Evolutionary conservation across 2,888 invertebrate species (phyloP).

Genomic region (Phyllotreta striolata): DNA sequence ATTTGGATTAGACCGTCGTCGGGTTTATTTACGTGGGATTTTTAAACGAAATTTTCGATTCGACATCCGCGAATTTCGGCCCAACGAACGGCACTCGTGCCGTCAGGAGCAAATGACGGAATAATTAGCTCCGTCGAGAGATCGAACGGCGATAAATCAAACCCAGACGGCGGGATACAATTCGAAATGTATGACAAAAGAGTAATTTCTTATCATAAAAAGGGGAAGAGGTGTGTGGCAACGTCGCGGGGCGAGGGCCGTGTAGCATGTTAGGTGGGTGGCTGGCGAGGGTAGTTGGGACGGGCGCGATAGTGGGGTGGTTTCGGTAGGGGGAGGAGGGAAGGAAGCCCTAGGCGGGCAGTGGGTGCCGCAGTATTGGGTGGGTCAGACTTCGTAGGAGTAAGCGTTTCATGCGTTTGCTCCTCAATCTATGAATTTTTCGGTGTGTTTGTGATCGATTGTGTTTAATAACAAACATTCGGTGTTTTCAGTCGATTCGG

Average conservation of each 20-base stretch:
- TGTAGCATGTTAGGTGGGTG: conserved; percentile 39
- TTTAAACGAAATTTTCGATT: no score
- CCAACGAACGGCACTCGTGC: no score
- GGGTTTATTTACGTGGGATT: no score
- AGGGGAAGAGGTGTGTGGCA: conserved; percentile 40
- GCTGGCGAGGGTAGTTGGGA: conserved; percentile 40
- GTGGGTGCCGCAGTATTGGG: conserved; percentile 63
- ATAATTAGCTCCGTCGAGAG: no score
- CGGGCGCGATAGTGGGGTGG: conserved; percentile 60
- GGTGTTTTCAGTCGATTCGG: conserved; percentile 28
- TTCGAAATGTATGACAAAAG: conserved; percentile 22
- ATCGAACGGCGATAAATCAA: no score
- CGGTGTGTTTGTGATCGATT: conserved; percentile 34
- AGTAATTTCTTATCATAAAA: conserved; percentile 32
- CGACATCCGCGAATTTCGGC: no score
- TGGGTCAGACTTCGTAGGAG: conserved; percentile 62
- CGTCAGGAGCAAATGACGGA: no score
- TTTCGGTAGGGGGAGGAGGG: conserved; percentile 57
- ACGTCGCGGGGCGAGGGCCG: conserved; percentile 40
- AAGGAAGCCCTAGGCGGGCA: conserved; percentile 60
- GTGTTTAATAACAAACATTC: conserved; percentile 32
- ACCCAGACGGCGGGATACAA: no score
- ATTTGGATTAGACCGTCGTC: no score
- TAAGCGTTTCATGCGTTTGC: conserved; percentile 50
- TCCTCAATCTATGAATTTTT: conserved; percentile 38